Evolutionary conservation across 1,140 invertebrate genomes (phyloP), one percentile per base, ranked within the genome.

Genomic region (Tetramorium parvispinum): DNA sequence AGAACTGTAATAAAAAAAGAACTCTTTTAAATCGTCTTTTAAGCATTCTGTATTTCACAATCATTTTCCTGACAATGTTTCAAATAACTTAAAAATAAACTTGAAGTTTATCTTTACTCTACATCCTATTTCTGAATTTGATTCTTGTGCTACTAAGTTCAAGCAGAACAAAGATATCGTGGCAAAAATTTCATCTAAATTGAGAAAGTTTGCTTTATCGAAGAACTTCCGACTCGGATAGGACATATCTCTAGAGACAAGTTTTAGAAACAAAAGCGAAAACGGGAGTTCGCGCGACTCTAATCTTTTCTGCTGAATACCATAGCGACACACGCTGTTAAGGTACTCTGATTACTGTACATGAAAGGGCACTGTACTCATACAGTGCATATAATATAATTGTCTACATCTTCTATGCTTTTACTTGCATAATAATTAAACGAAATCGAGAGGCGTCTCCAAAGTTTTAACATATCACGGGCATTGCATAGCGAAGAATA

Each of bases 171-270:
- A 51, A 40, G 2, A 13, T 6, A 13, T 70, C 4, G 13, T 4
- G n/a, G 18, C 7, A 40, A 53, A 43, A 55, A 1, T 53, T 81
- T 27, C 13, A 21, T 51, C 0, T 21, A 16, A 63, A 77, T 63
- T 37, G 7, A 71, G 3, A 78, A 51, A 77, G 3, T 18, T 85
- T 51, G 11, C n/a, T 70, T 49, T 8, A 49, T 59, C 24, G 10
- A 78, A 40, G 59, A 71, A 83, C 87, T 89, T 88, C 88, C 70
- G 88, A 40, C 88, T 89, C 85, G 51, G 21, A 21, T 59, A 79
- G 66, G 61, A 89, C 66, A 78, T 89, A 89, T 89, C 88, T 55
- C 78, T 89, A 89, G 66, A 59, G 66, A 59, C 53, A 77, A 89
- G 59, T 70, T 83, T 59, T 89, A 89, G 85, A 87, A 51, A 85